Percentiles rank a stretch among this genome's conserved stretches.
These are phyloP conservation scores for Epizoanthus ramosus DNA, from an alignment of 92 coral and sea anemone species.

Conservation along the genomic window DNA sequence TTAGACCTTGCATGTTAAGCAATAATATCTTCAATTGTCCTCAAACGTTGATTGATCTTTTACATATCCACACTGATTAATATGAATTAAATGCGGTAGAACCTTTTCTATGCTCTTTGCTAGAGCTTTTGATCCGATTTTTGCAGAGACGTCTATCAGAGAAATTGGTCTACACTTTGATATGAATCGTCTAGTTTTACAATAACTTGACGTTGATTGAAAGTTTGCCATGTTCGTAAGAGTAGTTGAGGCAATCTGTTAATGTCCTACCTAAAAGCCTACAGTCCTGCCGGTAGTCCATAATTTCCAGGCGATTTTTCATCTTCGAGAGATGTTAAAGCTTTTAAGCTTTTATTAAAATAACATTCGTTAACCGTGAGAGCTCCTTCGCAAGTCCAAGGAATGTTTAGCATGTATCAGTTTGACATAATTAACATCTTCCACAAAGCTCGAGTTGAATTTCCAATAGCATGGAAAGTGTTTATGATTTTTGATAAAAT, in stretches of 20 bases:
- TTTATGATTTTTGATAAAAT: conserved; percentile 45
- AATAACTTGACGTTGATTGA: background rate
- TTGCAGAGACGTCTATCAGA: background rate
- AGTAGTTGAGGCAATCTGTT: background rate
- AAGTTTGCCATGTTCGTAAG: conserved; percentile 7
- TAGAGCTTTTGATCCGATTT: no score
- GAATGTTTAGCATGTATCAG: conserved; percentile 42
- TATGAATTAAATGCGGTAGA: no score
- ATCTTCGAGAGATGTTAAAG: conserved; percentile 37
- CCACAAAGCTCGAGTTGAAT: conserved; percentile 52
- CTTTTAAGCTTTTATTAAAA: no score
- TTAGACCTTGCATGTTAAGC: no score
- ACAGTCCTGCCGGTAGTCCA: background rate
- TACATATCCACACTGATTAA: no score
- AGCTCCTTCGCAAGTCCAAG: background rate
- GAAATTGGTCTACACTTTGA: conserved; percentile 41
- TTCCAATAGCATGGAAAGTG: conserved; percentile 59
- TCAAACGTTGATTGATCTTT: no score
- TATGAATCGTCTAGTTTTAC: background rate
- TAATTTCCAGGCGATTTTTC: background rate
- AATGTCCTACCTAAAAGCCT: background rate
- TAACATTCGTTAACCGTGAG: conserved; percentile 11
- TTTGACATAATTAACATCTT: conserved; percentile 39
- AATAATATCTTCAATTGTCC: no score
- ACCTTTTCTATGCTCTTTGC: no score